Conservation (phyloP, 2,113 vertebrate genomes). For the Pungitius pungitius region DNA sequence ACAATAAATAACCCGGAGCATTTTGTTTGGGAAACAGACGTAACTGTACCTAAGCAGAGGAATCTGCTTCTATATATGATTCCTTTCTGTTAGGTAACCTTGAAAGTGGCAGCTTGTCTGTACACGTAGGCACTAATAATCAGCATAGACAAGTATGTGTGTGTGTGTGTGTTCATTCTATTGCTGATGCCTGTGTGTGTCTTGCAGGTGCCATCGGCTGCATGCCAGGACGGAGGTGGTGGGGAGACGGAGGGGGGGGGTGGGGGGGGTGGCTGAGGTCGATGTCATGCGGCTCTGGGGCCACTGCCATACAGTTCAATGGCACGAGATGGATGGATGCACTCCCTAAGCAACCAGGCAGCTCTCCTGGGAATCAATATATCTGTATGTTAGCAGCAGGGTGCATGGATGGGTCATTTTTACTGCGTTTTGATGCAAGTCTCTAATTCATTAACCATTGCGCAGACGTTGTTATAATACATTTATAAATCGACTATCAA, state of each 20-base stretch:
- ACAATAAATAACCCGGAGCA: constrained; percentile 12
- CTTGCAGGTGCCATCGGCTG: constrained; percentile 9
- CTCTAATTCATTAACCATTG: background rate
- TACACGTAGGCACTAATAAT: constrained; percentile 31
- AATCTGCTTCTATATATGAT: constrained; percentile 17
- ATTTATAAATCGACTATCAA: background rate
- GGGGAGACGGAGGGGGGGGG: too few species aligned
- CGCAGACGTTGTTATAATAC: background rate
- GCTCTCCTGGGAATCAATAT: constrained; percentile 30
- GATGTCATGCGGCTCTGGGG: constrained; percentile 23
- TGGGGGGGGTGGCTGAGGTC: background rate
- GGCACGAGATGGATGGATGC: constrained; percentile 37
- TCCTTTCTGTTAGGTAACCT: constrained; percentile 30
- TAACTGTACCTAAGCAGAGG: background rate
- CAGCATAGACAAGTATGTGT: background rate
- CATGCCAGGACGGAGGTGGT: background rate
- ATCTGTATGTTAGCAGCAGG: constrained; percentile 13
- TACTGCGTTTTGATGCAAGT: background rate
- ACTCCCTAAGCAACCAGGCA: constrained; percentile 20
- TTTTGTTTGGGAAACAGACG: constrained; percentile 15
- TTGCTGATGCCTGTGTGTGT: constrained; percentile 19
- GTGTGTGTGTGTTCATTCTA: background rate
- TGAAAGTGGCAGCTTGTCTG: background rate
- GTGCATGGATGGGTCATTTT: background rate
- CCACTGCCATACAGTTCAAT: constrained; percentile 26